Conservation (phyloP, 2,113 vertebrate species). For the Pseudorectes ferrugineus region DNA sequence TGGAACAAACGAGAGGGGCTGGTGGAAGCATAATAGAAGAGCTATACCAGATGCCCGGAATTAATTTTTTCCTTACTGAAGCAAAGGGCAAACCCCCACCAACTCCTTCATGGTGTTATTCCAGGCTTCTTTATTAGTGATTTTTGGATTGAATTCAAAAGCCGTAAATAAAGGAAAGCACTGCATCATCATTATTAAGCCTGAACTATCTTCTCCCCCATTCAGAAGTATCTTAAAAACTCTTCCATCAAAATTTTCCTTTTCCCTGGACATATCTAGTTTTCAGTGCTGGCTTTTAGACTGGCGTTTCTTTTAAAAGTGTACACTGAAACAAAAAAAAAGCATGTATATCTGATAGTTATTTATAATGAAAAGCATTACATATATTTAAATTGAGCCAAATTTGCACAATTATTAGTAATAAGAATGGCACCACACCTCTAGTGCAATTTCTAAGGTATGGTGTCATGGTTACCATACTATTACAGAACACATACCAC, state of each 20-base stretch:
- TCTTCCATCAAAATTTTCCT: neutral
- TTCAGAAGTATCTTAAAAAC: neutral
- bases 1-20: neutral
- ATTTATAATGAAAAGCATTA: neutral
- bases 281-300: neutral
- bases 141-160: neutral
- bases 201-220: neutral
- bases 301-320: neutral
- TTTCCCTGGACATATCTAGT: fast-evolving
- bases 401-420: neutral
- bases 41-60: neutral
- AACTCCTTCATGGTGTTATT: neutral
- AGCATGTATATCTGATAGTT: neutral
- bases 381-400: neutral
- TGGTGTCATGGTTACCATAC: neutral
- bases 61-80: neutral
- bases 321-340: neutral
- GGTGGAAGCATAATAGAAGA: neutral
- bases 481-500: neutral
- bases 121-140: neutral
- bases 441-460: neutral
- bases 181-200: neutral
- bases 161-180: neutral
- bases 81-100: neutral
- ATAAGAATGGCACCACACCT: neutral